phyloP scores from a whole-genome alignment of 2,888 invertebrate genomes.

The Timandra comae region DNA sequence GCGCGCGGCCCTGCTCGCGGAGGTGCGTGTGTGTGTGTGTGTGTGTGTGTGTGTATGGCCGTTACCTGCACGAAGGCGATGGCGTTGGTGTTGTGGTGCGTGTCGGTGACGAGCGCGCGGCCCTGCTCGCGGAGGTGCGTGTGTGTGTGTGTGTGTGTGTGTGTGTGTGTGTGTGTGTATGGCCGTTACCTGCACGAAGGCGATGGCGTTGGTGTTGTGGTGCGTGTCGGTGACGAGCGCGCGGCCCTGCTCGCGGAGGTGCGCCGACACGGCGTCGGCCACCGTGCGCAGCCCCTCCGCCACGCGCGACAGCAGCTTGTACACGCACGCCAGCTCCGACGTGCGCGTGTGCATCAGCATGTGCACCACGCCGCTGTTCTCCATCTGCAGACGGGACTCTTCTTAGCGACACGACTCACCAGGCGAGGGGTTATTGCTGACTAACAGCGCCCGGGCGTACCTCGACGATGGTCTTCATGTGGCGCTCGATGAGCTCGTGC shows the following conservation, averaged over 20 bases:
- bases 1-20: too few relatives aligned
- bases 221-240: conserved; percentile 96
- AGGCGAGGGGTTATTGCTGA: too few relatives aligned
- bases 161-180: too few relatives aligned
- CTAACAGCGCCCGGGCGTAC: conserved; percentile 22
- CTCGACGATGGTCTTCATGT: conserved; percentile 90
- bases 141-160: too few relatives aligned
- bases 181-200: conserved; percentile 87
- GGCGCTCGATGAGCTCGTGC: conserved; percentile 97
- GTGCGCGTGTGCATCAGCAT: conserved; percentile 99
- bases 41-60: too few relatives aligned
- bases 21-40: too few relatives aligned
- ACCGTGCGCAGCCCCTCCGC: conserved; percentile 95
- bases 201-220: conserved; percentile 92
- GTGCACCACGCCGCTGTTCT: conserved; percentile 99
- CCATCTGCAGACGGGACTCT: conserved; percentile 82
- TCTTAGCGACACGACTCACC: neutral
- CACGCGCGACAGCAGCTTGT: conserved; percentile 96
- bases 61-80: too few relatives aligned
- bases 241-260: conserved; percentile 96
- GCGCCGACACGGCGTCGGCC: conserved; percentile 95
- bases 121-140: too few relatives aligned
- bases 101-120: too few relatives aligned
- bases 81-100: too few relatives aligned
- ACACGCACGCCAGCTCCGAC: conserved; percentile 97